Conservation (phyloP, 2,888 invertebrate species). For the Branchellion lobata region DNA sequence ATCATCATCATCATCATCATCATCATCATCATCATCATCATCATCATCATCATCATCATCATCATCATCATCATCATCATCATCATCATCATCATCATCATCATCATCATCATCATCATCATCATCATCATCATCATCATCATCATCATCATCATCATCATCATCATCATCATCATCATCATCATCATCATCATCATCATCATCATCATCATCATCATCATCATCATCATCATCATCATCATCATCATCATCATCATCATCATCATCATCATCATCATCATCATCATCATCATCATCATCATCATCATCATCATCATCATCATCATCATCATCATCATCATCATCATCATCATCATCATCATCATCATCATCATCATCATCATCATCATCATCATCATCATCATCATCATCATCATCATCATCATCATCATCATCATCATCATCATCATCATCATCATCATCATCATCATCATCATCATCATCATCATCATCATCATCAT, state of each 20-base stretch:
- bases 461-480: constrained; percentile 42
- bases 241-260: constrained; percentile 33
- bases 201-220: constrained; percentile 36
- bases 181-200: constrained; percentile 44
- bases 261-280: constrained; percentile 15
- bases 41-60: constrained; percentile 28
- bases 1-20: constrained; percentile 16
- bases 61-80: constrained; percentile 32
- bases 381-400: constrained; percentile 41
- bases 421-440: constrained; percentile 19
- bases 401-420: constrained; percentile 42
- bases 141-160: constrained; percentile 38
- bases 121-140: constrained; percentile 36
- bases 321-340: constrained; percentile 40
- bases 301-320: constrained; percentile 41
- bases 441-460: constrained; percentile 32
- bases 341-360: constrained; percentile 43
- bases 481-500: constrained; percentile 41
- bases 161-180: constrained; percentile 28
- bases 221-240: constrained; percentile 17
- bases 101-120: constrained; percentile 39
- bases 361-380: constrained; percentile 36
- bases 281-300: constrained; percentile 18
- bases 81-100: constrained; percentile 23
- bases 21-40: constrained; percentile 18